Evolutionary conservation across 2,888 invertebrate genomes (phyloP).

Genomic region (Diploptera punctata): DNA sequence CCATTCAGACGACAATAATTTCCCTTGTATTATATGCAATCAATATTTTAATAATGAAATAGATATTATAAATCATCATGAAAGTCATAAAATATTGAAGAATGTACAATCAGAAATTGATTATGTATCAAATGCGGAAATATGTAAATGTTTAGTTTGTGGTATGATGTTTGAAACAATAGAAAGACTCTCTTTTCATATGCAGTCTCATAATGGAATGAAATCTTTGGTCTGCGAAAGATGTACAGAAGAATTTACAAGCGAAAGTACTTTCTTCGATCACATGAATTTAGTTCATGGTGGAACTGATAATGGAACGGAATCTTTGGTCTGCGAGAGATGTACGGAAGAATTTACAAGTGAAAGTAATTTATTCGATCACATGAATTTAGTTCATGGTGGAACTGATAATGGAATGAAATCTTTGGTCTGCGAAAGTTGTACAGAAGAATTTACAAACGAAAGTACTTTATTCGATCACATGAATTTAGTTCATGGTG

Average conservation of each 20-base stretch:
- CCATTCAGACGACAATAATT: not conserved
- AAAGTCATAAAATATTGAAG: not conserved
- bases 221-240: not conserved
- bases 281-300: constrained; percentile 17
- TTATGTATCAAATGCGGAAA: not conserved
- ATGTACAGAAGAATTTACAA: constrained; percentile 1
- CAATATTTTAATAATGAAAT: constrained; percentile 2
- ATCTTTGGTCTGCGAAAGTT: not conserved
- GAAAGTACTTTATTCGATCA: not conserved
- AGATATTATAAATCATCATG: constrained; percentile 6
- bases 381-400: constrained; percentile 14
- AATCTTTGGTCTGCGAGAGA: not conserved
- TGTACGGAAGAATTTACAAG: not conserved
- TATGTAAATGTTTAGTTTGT: not conserved
- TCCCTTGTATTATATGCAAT: constrained; percentile 24
- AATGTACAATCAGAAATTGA: too few relatives aligned
- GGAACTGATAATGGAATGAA: not conserved
- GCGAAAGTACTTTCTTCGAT: not conserved
- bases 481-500: constrained; percentile 12
- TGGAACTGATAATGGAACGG: not conserved
- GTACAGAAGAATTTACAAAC: not conserved
- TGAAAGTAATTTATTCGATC: not conserved
- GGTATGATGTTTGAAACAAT: not conserved
- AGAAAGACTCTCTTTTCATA: constrained; percentile 23
- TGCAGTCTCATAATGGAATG: not conserved